Evolutionary conservation across 2,113 vertebrate species (phyloP).

Genomic region (Aptenodytes patagonicus): DNA sequence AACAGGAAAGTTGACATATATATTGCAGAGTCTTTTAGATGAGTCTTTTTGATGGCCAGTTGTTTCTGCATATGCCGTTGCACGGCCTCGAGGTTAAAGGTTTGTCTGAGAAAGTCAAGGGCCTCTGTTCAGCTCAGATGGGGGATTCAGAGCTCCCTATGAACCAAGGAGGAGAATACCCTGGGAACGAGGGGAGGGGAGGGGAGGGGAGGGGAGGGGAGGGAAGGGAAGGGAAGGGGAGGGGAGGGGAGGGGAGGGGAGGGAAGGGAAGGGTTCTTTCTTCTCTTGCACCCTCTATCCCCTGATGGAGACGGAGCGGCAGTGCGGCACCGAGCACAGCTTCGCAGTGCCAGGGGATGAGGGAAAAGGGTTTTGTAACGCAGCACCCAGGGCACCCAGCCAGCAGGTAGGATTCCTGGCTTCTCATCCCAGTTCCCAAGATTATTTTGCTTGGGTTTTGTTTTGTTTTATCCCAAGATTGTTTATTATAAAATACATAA

Average conservation of each 20-base stretch:
- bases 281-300: background rate
- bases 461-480: background rate
- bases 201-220: background rate
- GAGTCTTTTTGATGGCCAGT: background rate
- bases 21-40: background rate
- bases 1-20: background rate
- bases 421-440: background rate
- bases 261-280: background rate
- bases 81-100: background rate
- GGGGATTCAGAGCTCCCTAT: background rate
- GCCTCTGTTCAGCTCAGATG: background rate
- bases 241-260: background rate
- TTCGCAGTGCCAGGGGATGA: background rate
- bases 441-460: background rate
- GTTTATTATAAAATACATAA: background rate
- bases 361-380: background rate
- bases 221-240: background rate
- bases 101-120: background rate
- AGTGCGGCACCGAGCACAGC: fast-evolving
- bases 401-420: background rate
- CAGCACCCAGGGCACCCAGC: background rate
- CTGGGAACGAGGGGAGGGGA: background rate
- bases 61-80: background rate
- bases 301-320: fast-evolving
- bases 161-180: background rate